Conservation (phyloP, 53 echinoderm and acorn worm genomes). For the Antedon mediterranea region DNA sequence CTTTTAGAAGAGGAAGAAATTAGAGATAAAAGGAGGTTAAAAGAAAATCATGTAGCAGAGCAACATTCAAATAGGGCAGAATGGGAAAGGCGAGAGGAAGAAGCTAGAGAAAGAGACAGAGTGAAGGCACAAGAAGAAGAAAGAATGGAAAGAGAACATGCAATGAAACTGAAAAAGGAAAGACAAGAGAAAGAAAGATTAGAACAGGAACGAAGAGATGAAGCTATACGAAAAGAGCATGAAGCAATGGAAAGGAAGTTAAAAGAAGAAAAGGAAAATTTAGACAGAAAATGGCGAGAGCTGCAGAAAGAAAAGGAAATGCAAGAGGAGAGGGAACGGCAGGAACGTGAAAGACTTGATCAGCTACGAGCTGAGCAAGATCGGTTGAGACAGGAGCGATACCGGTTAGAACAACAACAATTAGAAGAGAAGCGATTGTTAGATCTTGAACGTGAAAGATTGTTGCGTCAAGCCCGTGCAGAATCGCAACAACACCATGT, state of each 20-base stretch:
- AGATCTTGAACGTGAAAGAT: conserved; percentile 23
- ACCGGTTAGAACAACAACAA: conserved; percentile 40
- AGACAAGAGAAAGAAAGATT: conserved; percentile 23
- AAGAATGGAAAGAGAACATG: conserved; percentile 21
- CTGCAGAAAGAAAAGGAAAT: conserved; percentile 39
- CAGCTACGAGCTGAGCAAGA: conserved; percentile 51
- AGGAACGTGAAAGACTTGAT: conserved; percentile 40
- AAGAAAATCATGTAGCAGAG: conserved; percentile 31
- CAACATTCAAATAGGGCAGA: conserved; percentile 34
- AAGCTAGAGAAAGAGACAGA: conserved; percentile 1
- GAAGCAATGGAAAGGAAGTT: conserved; percentile 4
- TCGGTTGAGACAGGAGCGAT: conserved; percentile 35
- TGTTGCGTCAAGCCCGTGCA: conserved; percentile 12
- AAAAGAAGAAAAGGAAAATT: conserved; percentile 17
- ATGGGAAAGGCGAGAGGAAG: conserved; percentile 27
- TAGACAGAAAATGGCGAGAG: conserved; percentile 46
- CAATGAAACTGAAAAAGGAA: conserved; percentile 28
- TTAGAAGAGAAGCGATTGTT: conserved; percentile 19
- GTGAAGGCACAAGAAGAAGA: conserved; percentile 1
- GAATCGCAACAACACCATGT: conserved; percentile 12
- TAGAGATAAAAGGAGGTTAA: conserved; percentile 34
- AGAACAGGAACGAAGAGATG: background rate
- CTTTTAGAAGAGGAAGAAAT: conserved; percentile 27
- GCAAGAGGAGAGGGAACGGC: conserved; percentile 28
- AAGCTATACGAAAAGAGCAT: conserved; percentile 12